These are phyloP conservation scores for Heliconius eleuchia DNA, from an alignment of 1,140 invertebrate species.

Conservation along the genomic window DNA sequence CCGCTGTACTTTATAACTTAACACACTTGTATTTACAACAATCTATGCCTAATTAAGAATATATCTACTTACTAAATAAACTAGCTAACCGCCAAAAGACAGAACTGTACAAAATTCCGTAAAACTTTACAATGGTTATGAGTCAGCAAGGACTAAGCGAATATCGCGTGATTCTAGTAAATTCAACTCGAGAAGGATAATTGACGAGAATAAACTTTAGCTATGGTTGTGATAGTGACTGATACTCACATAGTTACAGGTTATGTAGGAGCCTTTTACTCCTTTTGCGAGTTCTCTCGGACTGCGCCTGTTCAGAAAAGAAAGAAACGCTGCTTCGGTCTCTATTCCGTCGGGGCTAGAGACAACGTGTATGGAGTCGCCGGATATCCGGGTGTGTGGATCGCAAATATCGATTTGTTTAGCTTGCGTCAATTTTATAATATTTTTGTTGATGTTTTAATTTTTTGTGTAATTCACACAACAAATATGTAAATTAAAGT, in stretches of 20 bases:
- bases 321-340: constrained; percentile 78
- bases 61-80: constrained; percentile 53
- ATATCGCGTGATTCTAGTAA: constrained; percentile 47
- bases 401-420: constrained; percentile 64
- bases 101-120: background rate
- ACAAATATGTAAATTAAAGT: background rate
- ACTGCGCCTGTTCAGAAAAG: constrained; percentile 81
- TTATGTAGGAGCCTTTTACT: constrained; percentile 82
- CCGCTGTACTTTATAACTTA: constrained; percentile 34
- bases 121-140: constrained; percentile 43
- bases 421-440: constrained; percentile 36
- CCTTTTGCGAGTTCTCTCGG: constrained; percentile 80
- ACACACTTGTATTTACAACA: constrained; percentile 1
- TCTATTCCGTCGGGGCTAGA: constrained; percentile 74
- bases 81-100: constrained; percentile 37
- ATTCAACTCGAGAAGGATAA: constrained; percentile 49
- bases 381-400: constrained; percentile 73
- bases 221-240: constrained; percentile 45
- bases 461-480: background rate
- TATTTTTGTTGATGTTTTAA: background rate
- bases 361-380: constrained; percentile 76
- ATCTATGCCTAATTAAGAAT: background rate
- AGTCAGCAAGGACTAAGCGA: constrained; percentile 62
- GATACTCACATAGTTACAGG: constrained; percentile 80
- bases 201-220: constrained; percentile 34